phyloP scores from a whole-genome alignment of 1,140 invertebrate species.

The Papilio glaucus region DNA sequence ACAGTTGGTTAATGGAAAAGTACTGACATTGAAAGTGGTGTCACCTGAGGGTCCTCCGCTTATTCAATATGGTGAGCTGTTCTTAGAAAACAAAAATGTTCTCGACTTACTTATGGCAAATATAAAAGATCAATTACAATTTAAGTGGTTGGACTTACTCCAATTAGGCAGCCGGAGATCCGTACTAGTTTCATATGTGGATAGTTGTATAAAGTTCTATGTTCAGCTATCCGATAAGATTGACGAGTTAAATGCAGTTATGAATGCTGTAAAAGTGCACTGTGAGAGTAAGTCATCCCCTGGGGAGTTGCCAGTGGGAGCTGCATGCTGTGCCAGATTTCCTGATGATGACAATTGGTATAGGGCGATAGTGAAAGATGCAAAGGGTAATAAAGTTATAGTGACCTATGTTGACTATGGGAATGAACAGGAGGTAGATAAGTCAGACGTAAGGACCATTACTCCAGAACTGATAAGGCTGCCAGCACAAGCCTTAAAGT shows the following conservation, averaged over 20 bases:
- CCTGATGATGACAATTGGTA: slow-evolving; percentile 89
- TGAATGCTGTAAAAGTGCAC: slow-evolving; percentile 81
- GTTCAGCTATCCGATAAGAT: slow-evolving; percentile 86
- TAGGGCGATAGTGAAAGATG: slow-evolving; percentile 85
- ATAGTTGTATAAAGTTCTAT: slow-evolving; percentile 88
- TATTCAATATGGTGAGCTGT: slow-evolving; percentile 89
- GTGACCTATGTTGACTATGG: slow-evolving; percentile 92
- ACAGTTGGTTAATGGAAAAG: slow-evolving; percentile 85
- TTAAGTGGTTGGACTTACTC: slow-evolving; percentile 79
- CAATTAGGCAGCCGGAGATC: slow-evolving; percentile 79
- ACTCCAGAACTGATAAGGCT: slow-evolving; percentile 86
- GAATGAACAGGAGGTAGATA: slow-evolving; percentile 87
- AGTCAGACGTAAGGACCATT: slow-evolving; percentile 85
- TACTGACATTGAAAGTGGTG: slow-evolving; percentile 86
- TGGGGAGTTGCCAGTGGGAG: slow-evolving; percentile 82
- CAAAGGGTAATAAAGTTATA: slow-evolving; percentile 76
- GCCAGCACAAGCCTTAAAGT: slow-evolving; percentile 90
- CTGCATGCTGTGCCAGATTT: slow-evolving; percentile 90
- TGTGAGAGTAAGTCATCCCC: slow-evolving; percentile 74
- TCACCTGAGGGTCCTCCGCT: slow-evolving; percentile 87
- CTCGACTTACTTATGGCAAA: slow-evolving; percentile 81
- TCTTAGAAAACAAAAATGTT: slow-evolving; percentile 83
- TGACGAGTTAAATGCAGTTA: slow-evolving; percentile 83
- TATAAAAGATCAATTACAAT: slow-evolving; percentile 77
- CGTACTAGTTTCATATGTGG: slow-evolving; percentile 88